Percentiles rank a stretch among this genome's conserved stretches.
Conservation (phyloP, 2,113 vertebrate genomes). For the Microtus richardsoni region DNA sequence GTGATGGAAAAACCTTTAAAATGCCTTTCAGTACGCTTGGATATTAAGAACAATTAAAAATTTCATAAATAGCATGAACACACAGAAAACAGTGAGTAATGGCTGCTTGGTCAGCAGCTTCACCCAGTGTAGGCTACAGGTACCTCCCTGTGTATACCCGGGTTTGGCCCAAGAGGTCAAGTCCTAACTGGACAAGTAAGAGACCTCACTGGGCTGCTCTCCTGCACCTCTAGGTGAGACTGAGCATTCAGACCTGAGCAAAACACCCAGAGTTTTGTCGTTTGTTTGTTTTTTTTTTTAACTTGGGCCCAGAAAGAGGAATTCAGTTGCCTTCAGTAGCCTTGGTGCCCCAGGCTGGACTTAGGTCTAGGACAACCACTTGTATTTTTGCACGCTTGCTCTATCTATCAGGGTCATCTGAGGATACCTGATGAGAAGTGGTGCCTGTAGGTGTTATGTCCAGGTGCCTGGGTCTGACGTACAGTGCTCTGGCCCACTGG, state of each 20-base stretch:
- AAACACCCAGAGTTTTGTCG: not conserved
- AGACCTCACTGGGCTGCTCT: not conserved
- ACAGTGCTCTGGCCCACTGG: not conserved
- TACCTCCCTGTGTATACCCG: not conserved
- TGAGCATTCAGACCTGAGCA: not conserved
- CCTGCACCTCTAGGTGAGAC: not conserved
- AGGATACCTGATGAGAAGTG: not conserved
- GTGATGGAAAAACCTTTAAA: constrained; percentile 62
- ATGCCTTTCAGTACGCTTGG: constrained; percentile 27
- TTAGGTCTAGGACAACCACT: not conserved
- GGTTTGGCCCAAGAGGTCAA: not conserved
- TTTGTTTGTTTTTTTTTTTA: not conserved
- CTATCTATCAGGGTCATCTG: not conserved
- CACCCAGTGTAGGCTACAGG: not conserved
- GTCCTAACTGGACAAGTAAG: not conserved
- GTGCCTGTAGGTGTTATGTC: not conserved
- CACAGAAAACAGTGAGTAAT: not conserved
- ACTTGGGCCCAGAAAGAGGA: not conserved
- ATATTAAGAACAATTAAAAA: constrained; percentile 51
- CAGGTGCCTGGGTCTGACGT: not conserved
- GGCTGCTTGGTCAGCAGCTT: constrained; percentile 9
- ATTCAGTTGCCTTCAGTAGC: not conserved
- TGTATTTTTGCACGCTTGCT: not conserved
- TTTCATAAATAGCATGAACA: constrained; percentile 6
- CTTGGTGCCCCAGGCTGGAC: rapidly evolving